A percentile compares a stretch with the other conserved stretches of the same genome.
phyloP scores from a whole-genome alignment of 2,888 invertebrate genomes.

The Sepioteuthis lessoniana region DNA sequence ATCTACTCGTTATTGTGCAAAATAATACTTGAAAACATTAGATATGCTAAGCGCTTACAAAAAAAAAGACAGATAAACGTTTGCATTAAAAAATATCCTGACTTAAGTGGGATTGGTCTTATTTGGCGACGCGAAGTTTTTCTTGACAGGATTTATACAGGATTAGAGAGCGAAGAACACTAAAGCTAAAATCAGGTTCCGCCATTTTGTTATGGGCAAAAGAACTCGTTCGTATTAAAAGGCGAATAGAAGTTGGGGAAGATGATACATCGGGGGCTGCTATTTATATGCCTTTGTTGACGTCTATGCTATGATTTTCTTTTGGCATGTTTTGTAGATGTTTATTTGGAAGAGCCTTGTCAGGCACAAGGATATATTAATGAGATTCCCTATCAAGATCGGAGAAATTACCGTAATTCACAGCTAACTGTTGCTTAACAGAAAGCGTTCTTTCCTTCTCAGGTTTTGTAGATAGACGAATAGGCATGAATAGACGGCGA shows the following conservation, averaged over 20 bases:
- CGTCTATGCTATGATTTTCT: not conserved
- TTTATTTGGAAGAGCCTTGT: not conserved
- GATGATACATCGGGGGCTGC: not conserved
- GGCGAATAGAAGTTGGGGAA: not conserved
- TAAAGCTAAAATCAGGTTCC: not conserved
- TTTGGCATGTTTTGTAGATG: not conserved
- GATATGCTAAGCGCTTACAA: not conserved
- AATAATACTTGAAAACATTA: conserved; percentile 33
- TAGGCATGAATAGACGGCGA: too few species aligned
- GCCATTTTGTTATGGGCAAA: not conserved
- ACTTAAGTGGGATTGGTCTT: not conserved
- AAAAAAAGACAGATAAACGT: not conserved
- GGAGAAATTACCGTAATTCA: not conserved
- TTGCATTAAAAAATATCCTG: not conserved
- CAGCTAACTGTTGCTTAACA: not conserved
- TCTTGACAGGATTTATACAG: not conserved
- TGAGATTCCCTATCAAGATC: not conserved
- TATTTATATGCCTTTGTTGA: not conserved
- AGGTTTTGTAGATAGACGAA: not conserved
- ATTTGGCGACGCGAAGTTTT: not conserved
- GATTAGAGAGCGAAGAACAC: not conserved
- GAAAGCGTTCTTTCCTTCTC: not conserved
- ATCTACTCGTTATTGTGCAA: not conserved
- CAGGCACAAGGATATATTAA: not conserved
- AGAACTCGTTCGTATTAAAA: not conserved